phyloP scores from a whole-genome alignment of 2,888 invertebrate genomes.

The Psylliodes chrysocephalus region DNA sequence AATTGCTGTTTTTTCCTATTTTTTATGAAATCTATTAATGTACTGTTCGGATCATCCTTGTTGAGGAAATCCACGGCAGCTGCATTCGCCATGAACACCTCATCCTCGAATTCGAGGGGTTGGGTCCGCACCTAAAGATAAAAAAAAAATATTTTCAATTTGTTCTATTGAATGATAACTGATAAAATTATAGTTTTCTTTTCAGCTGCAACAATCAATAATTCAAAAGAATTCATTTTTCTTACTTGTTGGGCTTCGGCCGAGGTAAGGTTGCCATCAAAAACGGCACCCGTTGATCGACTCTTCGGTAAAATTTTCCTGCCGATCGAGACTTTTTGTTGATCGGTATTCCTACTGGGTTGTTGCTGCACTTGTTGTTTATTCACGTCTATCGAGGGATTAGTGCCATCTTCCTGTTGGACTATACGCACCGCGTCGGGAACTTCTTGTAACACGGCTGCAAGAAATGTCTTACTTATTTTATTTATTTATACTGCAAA shows the following conservation, averaged over 20 bases:
- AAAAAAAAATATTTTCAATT: not conserved
- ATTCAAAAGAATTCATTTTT: too few species aligned
- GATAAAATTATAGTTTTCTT: too few species aligned
- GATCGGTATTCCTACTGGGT: constrained; percentile 34
- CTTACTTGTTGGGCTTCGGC: constrained; percentile 69
- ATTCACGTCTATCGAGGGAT: constrained; percentile 54
- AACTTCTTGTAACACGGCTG: constrained; percentile 68
- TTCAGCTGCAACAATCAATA: too few species aligned
- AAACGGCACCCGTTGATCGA: constrained; percentile 65
- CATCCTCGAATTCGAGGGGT: constrained; percentile 60
- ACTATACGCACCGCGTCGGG: constrained; percentile 70
- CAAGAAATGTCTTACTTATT: constrained; percentile 17
- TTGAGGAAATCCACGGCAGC: constrained; percentile 61
- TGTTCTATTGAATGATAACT: too few species aligned
- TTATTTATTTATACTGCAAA: not conserved
- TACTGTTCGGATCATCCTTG: constrained; percentile 67
- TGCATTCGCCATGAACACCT: constrained; percentile 56
- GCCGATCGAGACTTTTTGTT: constrained; percentile 42
- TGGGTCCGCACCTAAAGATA: constrained; percentile 66
- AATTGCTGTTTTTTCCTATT: constrained; percentile 60
- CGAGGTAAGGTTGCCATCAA: constrained; percentile 66
- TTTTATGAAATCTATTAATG: constrained; percentile 62
- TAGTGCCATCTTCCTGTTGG: constrained; percentile 64
- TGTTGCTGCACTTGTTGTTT: constrained; percentile 52
- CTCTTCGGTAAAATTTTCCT: constrained; percentile 67